Percentiles rank a stretch among this genome's conserved stretches.
Evolutionary conservation across 2,113 vertebrate genomes (phyloP).

Genomic region (Takifugu bimaculatus): DNA sequence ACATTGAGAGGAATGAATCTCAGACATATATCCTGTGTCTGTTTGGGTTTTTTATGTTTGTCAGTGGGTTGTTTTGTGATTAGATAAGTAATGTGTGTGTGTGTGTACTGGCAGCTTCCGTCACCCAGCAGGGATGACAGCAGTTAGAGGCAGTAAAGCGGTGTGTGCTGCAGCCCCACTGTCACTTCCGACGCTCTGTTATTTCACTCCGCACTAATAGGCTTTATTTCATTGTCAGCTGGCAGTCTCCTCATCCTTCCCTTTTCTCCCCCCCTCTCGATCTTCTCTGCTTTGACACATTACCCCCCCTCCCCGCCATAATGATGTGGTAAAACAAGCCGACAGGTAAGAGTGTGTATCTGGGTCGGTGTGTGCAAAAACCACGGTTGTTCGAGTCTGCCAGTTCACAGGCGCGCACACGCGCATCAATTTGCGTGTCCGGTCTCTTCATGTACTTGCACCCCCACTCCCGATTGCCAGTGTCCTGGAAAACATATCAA

Average conservation of each 20-base stretch:
- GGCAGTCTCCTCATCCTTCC: constrained; percentile 54
- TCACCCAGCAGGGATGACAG: constrained; percentile 67
- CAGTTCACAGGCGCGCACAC: constrained; percentile 35
- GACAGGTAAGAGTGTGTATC: constrained; percentile 59
- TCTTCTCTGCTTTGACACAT: constrained; percentile 67
- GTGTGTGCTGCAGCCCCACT: constrained; percentile 62
- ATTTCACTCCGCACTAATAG: constrained; percentile 75
- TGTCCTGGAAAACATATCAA: constrained; percentile 74
- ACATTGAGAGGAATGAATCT: too few relatives aligned
- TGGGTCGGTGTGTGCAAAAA: constrained; percentile 29
- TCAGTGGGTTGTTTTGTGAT: constrained; percentile 22
- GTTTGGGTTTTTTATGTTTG: constrained; percentile 24
- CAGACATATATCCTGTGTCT: constrained; percentile 3
- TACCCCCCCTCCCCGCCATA: constrained; percentile 65
- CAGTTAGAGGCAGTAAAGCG: constrained; percentile 70
- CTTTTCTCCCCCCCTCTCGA: constrained; percentile 58
- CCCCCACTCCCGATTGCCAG: constrained; percentile 29
- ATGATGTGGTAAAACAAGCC: constrained; percentile 71
- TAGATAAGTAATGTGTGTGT: constrained; percentile 29
- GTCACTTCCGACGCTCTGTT: constrained; percentile 70
- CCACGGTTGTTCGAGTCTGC: constrained; percentile 47
- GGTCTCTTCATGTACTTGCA: constrained; percentile 39
- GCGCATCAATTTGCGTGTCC: constrained; percentile 45
- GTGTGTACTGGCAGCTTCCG: constrained; percentile 50
- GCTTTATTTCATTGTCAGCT: constrained; percentile 79